These are phyloP conservation scores for Drosophila sulfurigaster DNA, from an alignment of 1,140 invertebrate genomes.

Conservation along the genomic window DNA sequence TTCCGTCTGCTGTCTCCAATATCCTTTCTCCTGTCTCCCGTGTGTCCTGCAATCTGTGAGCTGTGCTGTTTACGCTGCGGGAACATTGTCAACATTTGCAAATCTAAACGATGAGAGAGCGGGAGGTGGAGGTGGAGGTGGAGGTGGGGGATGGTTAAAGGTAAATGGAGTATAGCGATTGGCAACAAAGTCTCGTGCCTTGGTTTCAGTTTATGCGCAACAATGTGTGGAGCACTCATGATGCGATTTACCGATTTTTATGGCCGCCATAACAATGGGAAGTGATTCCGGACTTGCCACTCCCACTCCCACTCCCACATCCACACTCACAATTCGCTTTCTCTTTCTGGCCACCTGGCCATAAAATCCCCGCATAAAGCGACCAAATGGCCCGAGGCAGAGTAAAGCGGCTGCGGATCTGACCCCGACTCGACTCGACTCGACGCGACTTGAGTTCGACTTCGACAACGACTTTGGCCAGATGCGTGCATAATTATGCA, in stretches of 20 bases:
- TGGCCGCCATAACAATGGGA: slow-evolving; percentile 51
- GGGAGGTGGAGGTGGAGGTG: background rate
- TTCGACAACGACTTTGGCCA: slow-evolving; percentile 35
- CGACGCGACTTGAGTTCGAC: no score
- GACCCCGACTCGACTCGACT: background rate
- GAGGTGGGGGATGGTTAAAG: background rate
- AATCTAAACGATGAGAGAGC: background rate
- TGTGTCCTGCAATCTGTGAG: background rate
- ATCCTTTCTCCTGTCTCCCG: background rate
- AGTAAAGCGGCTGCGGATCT: slow-evolving; percentile 5
- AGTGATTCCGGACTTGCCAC: slow-evolving; percentile 24
- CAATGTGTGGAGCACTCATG: slow-evolving; percentile 43
- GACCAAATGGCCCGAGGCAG: slow-evolving; percentile 14
- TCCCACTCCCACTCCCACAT: background rate
- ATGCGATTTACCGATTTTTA: slow-evolving; percentile 61
- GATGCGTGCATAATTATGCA: slow-evolving; percentile 75
- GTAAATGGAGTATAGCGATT: slow-evolving; percentile 28
- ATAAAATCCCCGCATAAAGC: slow-evolving; percentile 59
- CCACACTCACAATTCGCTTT: background rate
- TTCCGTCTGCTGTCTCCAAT: background rate
- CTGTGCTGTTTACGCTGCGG: background rate
- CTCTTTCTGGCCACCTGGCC: slow-evolving; percentile 21
- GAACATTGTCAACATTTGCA: slow-evolving; percentile 46
- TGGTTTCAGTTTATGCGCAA: slow-evolving; percentile 28
- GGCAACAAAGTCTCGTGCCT: slow-evolving; percentile 36